phyloP scores from a whole-genome alignment of 2,113 vertebrate species.

The Seriola rivoliana region DNA sequence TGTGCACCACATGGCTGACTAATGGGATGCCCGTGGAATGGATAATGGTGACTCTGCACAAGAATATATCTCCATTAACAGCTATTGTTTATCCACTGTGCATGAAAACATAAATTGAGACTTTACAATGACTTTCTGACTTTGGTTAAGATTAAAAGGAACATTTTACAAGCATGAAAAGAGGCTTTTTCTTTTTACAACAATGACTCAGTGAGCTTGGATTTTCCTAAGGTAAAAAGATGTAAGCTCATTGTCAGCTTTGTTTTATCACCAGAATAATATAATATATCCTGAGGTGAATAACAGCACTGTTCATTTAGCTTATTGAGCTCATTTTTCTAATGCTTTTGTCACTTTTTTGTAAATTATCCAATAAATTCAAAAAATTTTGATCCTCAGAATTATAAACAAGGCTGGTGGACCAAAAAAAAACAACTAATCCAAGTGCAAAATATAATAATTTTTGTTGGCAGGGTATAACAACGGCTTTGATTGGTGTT shows the following conservation, averaged over 20 bases:
- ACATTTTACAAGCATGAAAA: background rate
- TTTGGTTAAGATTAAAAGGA: background rate
- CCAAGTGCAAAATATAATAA: background rate
- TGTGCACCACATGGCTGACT: slow-evolving; percentile 38
- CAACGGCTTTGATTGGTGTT: background rate
- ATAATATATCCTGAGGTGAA: background rate
- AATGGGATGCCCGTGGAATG: slow-evolving; percentile 37
- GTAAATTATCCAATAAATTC: background rate
- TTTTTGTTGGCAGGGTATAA: background rate
- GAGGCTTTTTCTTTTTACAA: background rate
- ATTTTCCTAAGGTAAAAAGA: background rate
- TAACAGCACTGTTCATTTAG: background rate
- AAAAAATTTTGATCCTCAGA: background rate
- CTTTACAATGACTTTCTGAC: background rate
- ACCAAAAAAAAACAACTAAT: background rate
- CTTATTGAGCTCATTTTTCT: background rate
- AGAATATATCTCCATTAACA: slow-evolving; percentile 27
- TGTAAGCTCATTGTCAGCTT: background rate
- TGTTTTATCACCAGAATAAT: background rate
- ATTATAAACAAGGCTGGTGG: background rate
- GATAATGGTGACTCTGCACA: slow-evolving; percentile 50
- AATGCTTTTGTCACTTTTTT: background rate
- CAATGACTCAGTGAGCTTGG: background rate
- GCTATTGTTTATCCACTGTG: background rate
- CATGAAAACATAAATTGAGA: slow-evolving; percentile 10